Evolutionary conservation across 2,888 invertebrate species (phyloP).

Genomic region (Ornithoptera alexandrae): DNA sequence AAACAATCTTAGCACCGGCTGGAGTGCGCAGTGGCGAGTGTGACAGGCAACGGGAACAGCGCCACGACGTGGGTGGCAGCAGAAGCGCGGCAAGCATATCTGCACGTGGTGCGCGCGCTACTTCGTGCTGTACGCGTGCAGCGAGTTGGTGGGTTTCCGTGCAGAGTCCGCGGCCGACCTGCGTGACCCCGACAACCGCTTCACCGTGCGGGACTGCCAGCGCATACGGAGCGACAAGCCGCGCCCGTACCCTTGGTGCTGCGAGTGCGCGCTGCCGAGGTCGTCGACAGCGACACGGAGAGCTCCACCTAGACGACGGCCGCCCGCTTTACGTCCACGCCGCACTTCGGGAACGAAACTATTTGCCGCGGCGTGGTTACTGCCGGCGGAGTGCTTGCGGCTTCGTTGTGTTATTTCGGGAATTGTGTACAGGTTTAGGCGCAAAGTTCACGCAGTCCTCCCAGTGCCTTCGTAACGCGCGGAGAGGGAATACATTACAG

Average conservation of each 20-base stretch:
- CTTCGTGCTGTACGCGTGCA: conserved; percentile 96
- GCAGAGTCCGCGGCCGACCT: conserved; percentile 89
- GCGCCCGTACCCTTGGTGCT: conserved; percentile 97
- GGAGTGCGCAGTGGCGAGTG: too few species aligned
- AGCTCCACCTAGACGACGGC: conserved; percentile 61
- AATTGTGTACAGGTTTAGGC: too few species aligned
- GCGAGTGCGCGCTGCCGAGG: conserved; percentile 97
- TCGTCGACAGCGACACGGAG: conserved; percentile 93
- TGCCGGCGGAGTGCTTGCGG: too few species aligned
- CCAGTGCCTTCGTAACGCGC: too few species aligned
- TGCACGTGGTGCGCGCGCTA: conserved; percentile 98
- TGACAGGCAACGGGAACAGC: too few species aligned
- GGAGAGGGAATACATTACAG: too few species aligned
- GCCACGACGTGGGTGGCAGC: conserved; percentile 88
- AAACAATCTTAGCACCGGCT: too few species aligned
- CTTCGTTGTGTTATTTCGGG: too few species aligned
- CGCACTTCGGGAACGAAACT: too few species aligned
- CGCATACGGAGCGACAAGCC: conserved; percentile 95
- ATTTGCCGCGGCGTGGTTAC: too few species aligned
- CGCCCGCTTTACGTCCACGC: too few species aligned
- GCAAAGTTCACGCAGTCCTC: too few species aligned
- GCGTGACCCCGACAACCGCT: conserved; percentile 96
- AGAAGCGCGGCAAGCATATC: conserved; percentile 98
- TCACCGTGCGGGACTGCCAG: conserved; percentile 98
- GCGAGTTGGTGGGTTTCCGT: conserved; percentile 96